These are phyloP conservation scores for Perithous albicinctus DNA, from an alignment of 2,888 invertebrate species.

Conservation along the genomic window DNA sequence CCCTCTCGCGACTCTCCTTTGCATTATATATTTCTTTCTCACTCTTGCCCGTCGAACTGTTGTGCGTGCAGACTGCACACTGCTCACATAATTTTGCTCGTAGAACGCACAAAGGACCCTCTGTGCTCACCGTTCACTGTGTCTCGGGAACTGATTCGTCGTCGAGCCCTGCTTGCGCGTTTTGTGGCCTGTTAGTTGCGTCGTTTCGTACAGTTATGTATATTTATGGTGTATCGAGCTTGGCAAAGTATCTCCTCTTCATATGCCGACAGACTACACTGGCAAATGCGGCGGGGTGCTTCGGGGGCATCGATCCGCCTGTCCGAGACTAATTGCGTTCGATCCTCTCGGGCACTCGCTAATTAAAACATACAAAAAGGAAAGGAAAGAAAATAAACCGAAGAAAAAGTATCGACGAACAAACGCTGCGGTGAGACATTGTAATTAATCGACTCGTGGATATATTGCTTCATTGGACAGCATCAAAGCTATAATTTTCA, in stretches of 20 bases:
- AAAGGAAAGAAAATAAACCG: neutral
- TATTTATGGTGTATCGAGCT: conserved; percentile 63
- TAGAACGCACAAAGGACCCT: conserved; percentile 60
- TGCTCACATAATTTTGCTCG: conserved; percentile 54
- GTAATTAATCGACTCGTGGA: conserved; percentile 60
- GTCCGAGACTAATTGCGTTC: conserved; percentile 69
- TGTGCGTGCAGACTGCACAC: conserved; percentile 58
- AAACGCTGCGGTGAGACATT: conserved; percentile 21
- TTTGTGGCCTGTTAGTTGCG: conserved; percentile 27
- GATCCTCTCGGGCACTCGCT: conserved; percentile 49
- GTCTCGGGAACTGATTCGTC: conserved; percentile 53
- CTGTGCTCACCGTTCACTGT: conserved; percentile 46
- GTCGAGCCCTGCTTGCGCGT: conserved; percentile 17
- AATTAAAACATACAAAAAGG: conserved; percentile 54
- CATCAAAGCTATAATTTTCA: conserved; percentile 50
- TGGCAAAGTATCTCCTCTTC: conserved; percentile 52
- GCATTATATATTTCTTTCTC: conserved; percentile 19
- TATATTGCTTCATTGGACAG: conserved; percentile 55
- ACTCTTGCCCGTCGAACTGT: conserved; percentile 16
- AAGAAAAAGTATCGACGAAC: conserved; percentile 24
- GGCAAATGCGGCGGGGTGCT: conserved; percentile 36
- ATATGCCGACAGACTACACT: conserved; percentile 45
- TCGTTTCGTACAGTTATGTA: conserved; percentile 60
- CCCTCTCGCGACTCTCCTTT: neutral
- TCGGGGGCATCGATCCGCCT: conserved; percentile 64